phyloP scores from a whole-genome alignment of 2,797 vertebrate species.

The Coccyzus lansbergi region DNA sequence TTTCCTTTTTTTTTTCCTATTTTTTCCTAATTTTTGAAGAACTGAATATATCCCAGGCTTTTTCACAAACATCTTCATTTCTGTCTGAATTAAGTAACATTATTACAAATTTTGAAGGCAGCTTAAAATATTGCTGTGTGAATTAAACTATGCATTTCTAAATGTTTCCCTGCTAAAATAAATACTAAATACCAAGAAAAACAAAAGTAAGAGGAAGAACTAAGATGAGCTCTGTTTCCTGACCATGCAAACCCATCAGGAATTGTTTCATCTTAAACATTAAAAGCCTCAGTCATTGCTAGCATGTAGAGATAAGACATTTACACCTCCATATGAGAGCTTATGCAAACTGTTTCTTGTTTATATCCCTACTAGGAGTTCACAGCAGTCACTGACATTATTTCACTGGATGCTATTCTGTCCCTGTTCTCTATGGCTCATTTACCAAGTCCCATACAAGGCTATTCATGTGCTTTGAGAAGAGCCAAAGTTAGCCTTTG shows the following conservation, averaged over 20 bases:
- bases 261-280: slow-evolving; percentile 57
- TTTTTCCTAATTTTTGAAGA: too few relatives aligned
- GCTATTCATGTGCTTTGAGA: slow-evolving; percentile 38
- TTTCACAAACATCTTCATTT: background rate
- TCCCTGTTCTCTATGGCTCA: slow-evolving; percentile 56
- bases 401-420: slow-evolving; percentile 69
- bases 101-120: background rate
- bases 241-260: slow-evolving; percentile 4
- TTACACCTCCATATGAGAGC: slow-evolving; percentile 32
- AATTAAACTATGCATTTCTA: background rate
- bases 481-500: slow-evolving; percentile 14
- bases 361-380: slow-evolving; percentile 60
- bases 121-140: background rate
- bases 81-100: background rate
- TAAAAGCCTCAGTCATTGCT: background rate
- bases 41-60: background rate
- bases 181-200: background rate
- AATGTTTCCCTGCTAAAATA: background rate
- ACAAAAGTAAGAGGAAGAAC: slow-evolving; percentile 19
- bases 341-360: slow-evolving; percentile 62
- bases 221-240: slow-evolving; percentile 16
- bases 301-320: slow-evolving; percentile 51
- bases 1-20: too few relatives aligned
- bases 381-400: slow-evolving; percentile 66
- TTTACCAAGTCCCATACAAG: slow-evolving; percentile 46